Percentiles rank a stretch among this genome's conserved stretches.
phyloP scores from a whole-genome alignment of 2,888 invertebrate genomes.

The Drosophila infuscata region DNA sequence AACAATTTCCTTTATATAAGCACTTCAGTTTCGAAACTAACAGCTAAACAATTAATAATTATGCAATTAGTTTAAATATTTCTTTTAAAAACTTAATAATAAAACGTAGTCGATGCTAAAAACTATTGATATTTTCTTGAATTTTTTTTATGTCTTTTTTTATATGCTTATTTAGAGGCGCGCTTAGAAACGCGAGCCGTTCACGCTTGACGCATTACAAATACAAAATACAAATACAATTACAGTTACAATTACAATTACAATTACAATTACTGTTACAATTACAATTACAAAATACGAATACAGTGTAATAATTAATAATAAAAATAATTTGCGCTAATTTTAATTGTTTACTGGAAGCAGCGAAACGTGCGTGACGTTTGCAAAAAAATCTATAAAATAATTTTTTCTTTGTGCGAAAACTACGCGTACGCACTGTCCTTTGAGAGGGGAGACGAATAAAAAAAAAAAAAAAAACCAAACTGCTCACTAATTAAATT shows the following conservation, averaged over 20 bases:
- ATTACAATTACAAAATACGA: slow-evolving; percentile 41
- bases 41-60: slow-evolving; percentile 42
- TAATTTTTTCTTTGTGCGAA: slow-evolving; percentile 7
- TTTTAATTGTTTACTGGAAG: slow-evolving; percentile 72
- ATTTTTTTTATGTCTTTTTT: slow-evolving; percentile 9
- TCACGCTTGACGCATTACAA: slow-evolving; percentile 29
- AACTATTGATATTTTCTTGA: slow-evolving; percentile 30
- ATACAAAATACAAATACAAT: slow-evolving; percentile 26
- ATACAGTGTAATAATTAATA: slow-evolving; percentile 37
- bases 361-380: slow-evolving; percentile 58
- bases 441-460: slow-evolving; percentile 11
- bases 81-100: slow-evolving; percentile 52
- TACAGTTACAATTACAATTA: slow-evolving; percentile 36
- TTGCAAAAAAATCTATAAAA: slow-evolving; percentile 39
- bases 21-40: slow-evolving; percentile 75
- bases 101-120: slow-evolving; percentile 52
- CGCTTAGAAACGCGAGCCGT: slow-evolving; percentile 37
- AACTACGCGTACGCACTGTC: slow-evolving; percentile 12
- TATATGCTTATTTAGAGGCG: slow-evolving; percentile 30
- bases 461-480: slow-evolving; percentile 18
- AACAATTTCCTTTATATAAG: slow-evolving; percentile 75
- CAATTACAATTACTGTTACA: slow-evolving; percentile 2
- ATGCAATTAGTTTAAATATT: slow-evolving; percentile 41
- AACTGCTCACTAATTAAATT: slow-evolving; percentile 39
- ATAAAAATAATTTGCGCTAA: slow-evolving; percentile 75